These are phyloP conservation scores for Rhagoletis pomonella DNA, from an alignment of 1,140 invertebrate species.

Conservation along the genomic window DNA sequence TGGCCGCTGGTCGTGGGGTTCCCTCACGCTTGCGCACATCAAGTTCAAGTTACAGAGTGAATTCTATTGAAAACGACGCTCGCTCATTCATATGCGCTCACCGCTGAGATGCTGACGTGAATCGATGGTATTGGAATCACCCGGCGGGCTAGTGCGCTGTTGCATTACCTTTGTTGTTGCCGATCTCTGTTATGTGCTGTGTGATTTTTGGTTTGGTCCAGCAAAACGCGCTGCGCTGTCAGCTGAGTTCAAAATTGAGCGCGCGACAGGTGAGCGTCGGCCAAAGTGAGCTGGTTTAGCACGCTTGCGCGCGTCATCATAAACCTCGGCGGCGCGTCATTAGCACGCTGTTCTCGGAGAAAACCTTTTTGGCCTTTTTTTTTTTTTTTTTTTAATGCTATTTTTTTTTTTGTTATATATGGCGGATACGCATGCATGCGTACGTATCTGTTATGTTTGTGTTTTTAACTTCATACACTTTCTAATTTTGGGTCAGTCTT, in stretches of 20 bases:
- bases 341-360: neutral
- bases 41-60: constrained; percentile 28
- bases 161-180: neutral
- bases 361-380: neutral
- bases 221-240: neutral
- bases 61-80: neutral
- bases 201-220: neutral
- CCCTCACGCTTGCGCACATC: constrained; percentile 43
- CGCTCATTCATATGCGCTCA: neutral
- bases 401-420: neutral
- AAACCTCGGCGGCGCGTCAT: constrained; percentile 15
- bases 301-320: constrained; percentile 40
- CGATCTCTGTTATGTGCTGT: neutral
- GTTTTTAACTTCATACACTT: neutral
- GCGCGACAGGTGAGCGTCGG: neutral
- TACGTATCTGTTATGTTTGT: no score
- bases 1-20: constrained; percentile 27
- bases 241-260: neutral
- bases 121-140: constrained; percentile 31
- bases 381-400: neutral
- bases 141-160: neutral
- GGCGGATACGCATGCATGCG: neutral
- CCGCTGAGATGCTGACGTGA: constrained; percentile 7
- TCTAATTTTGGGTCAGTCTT: neutral
- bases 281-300: constrained; percentile 27